Evolutionary conservation across 1,140 invertebrate genomes (phyloP).

Genomic region (Aphis craccivora): DNA sequence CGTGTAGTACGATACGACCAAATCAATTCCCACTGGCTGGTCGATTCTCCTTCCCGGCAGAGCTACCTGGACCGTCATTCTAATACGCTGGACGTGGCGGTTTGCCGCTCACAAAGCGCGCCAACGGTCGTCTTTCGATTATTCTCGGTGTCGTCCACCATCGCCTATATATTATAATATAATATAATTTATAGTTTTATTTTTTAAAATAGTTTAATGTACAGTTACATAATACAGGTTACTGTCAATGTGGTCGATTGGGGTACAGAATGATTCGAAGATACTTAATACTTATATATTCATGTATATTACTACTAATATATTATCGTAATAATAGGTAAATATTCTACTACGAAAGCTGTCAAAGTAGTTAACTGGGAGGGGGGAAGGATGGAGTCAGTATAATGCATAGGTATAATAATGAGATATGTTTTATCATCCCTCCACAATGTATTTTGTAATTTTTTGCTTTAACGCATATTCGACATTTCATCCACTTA

Average conservation of each 20-base stretch:
- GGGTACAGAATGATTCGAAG: too few species aligned
- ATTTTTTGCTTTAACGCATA: neutral
- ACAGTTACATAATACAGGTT: too few species aligned
- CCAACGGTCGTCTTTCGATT: neutral
- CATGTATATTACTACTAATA: neutral
- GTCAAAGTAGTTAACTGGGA: neutral
- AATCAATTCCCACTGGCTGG: slow-evolving; percentile 39
- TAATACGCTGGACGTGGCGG: neutral
- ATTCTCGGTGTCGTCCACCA: neutral
- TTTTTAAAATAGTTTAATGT: too few species aligned
- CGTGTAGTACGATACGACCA: slow-evolving; percentile 43
- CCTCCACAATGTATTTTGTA: neutral
- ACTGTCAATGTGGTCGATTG: too few species aligned
- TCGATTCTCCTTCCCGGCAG: slow-evolving; percentile 41
- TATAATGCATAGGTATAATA: neutral
- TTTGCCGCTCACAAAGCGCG: neutral
- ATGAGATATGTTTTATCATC: neutral
- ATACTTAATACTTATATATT: too few species aligned
- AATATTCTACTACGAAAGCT: neutral
- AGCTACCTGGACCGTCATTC: slow-evolving; percentile 41
- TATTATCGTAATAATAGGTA: neutral
- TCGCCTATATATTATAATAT: neutral
- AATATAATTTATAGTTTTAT: neutral
- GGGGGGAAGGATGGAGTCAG: neutral
- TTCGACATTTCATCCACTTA: neutral